These are phyloP conservation scores for Troides helena DNA, from an alignment of 2,888 invertebrate species.

Conservation along the genomic window DNA sequence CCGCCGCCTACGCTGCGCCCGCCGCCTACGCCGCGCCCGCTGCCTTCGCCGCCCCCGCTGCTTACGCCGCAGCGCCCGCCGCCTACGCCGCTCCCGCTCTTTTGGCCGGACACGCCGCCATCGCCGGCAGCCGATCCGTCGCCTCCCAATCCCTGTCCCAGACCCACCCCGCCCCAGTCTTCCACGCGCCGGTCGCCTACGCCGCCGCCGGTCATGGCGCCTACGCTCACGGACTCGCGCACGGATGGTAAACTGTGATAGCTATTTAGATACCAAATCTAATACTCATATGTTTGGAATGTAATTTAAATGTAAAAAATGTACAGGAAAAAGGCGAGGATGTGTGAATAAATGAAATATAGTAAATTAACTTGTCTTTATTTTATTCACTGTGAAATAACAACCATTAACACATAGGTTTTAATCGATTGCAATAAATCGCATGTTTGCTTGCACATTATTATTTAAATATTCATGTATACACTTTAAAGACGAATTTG, in stretches of 20 bases:
- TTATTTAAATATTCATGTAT: neutral
- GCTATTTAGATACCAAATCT: conserved; percentile 58
- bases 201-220: conserved; percentile 40
- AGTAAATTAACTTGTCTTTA: conserved; percentile 39
- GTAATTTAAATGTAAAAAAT: conserved; percentile 66
- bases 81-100: conserved; percentile 23
- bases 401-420: neutral
- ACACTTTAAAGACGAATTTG: neutral
- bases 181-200: conserved; percentile 51
- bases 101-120: conserved; percentile 42
- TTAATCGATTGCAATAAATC: neutral
- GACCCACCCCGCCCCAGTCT: conserved; percentile 62
- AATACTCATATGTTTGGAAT: conserved; percentile 71
- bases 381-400: conserved; percentile 7
- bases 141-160: conserved; percentile 63
- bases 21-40: conserved; percentile 37
- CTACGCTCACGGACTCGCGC: conserved; percentile 41
- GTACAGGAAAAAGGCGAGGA: conserved; percentile 69
- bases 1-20: conserved; percentile 30
- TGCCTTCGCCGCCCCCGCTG: conserved; percentile 38
- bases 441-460: neutral
- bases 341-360: conserved; percentile 73
- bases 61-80: conserved; percentile 28
- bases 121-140: conserved; percentile 54
- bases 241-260: conserved; percentile 77